phyloP scores from a whole-genome alignment of 2,113 vertebrate species.

The Promerops cafer region DNA sequence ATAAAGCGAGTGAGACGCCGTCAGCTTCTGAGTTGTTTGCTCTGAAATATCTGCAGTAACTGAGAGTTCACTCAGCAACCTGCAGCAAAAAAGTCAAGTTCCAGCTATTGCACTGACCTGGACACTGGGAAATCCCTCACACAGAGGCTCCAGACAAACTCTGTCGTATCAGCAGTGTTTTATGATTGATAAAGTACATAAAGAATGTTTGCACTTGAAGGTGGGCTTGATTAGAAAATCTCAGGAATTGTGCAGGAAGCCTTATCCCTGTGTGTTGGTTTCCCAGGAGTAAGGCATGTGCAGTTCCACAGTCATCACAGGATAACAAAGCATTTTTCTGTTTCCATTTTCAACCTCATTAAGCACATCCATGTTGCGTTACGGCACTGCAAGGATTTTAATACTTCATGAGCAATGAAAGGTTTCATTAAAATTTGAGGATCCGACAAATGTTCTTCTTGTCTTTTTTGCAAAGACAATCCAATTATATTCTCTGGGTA shows the following conservation, averaged over 20 bases:
- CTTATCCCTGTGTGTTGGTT: not conserved
- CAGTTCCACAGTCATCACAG: not conserved
- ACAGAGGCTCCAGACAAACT: not conserved
- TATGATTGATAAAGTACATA: not conserved
- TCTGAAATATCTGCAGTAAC: not conserved
- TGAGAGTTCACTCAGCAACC: not conserved
- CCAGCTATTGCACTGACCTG: not conserved
- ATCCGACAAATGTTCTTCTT: not conserved
- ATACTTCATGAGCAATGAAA: not conserved
- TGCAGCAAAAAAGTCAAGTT: not conserved
- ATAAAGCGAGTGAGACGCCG: accelerated
- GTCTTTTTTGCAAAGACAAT: not conserved
- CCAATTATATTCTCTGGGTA: not conserved
- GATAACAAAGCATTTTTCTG: not conserved
- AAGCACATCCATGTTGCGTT: not conserved
- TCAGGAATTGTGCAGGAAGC: not conserved
- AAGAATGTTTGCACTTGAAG: not conserved
- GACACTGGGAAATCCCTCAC: not conserved
- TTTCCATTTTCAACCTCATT: not conserved
- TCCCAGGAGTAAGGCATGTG: not conserved
- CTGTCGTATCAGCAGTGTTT: accelerated
- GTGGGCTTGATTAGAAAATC: not conserved
- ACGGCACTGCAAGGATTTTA: not conserved
- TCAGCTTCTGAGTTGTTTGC: not conserved
- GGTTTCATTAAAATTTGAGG: not conserved